Percentiles rank a stretch among this genome's conserved stretches.
Evolutionary conservation across 2,797 vertebrate genomes (phyloP).

Genomic region (Epinephelus awoara): DNA sequence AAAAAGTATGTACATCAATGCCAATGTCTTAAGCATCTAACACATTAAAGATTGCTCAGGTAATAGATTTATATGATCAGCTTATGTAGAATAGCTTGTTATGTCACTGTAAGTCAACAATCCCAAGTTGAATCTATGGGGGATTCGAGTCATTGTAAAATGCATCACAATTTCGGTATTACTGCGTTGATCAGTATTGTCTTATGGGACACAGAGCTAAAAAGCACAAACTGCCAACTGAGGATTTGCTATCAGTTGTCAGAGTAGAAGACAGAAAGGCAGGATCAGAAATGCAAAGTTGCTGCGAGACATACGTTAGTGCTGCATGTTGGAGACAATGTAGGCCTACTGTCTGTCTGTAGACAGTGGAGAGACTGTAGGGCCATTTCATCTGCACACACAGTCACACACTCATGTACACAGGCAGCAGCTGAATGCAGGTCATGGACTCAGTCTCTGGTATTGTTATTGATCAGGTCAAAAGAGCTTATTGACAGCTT

Average conservation of each 20-base stretch:
- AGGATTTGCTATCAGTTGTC: neutral
- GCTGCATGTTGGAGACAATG: slow-evolving; percentile 16
- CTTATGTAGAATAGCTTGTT: too few species aligned
- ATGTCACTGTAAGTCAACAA: too few species aligned
- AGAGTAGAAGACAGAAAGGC: neutral
- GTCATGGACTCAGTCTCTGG: slow-evolving; percentile 74
- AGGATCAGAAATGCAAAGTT: neutral
- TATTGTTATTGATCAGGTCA: slow-evolving; percentile 77
- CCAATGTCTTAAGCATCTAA: too few species aligned
- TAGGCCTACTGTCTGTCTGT: slow-evolving; percentile 8
- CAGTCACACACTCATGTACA: slow-evolving; percentile 2
- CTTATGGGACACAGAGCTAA: too few species aligned
- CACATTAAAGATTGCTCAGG: too few species aligned
- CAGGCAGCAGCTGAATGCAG: slow-evolving; percentile 72
- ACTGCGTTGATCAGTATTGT: too few species aligned
- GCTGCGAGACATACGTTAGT: neutral
- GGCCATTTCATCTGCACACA: slow-evolving; percentile 44
- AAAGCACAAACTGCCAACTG: too few species aligned
- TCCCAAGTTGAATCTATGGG: too few species aligned
- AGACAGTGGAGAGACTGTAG: slow-evolving; percentile 30
- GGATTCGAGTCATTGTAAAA: too few species aligned
- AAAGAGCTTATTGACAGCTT: slow-evolving; percentile 75
- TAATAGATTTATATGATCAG: too few species aligned
- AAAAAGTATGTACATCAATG: too few species aligned
- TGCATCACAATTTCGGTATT: too few species aligned